Evolutionary conservation across 2,888 invertebrate genomes (phyloP).

Genomic region (Sthenelais limicola): DNA sequence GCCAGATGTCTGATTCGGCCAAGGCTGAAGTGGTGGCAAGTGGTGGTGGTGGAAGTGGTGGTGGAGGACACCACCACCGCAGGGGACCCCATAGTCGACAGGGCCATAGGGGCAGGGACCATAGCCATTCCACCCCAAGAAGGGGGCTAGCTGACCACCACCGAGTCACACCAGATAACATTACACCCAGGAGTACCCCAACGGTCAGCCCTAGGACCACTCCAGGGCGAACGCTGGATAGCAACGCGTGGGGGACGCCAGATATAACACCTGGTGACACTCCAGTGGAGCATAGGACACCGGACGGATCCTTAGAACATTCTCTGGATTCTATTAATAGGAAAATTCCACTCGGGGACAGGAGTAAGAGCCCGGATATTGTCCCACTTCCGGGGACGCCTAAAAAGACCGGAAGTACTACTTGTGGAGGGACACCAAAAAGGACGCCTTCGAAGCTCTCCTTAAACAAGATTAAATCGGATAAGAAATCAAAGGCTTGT

Average conservation of each 20-base stretch:
- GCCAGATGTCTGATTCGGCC: slow-evolving; percentile 10
- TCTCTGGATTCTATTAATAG: slow-evolving; percentile 22
- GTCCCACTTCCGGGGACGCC: slow-evolving; percentile 14
- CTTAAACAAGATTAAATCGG: not conserved
- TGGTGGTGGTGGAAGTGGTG: not conserved
- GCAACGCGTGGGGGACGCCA: slow-evolving; percentile 32
- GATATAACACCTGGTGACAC: slow-evolving; percentile 26
- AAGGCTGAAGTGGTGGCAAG: too few species aligned
- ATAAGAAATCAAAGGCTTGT: slow-evolving; percentile 22
- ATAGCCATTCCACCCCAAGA: slow-evolving; percentile 3
- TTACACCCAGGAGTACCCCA: slow-evolving; percentile 22
- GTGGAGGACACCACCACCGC: not conserved
- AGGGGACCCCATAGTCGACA: not conserved
- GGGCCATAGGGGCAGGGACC: not conserved
- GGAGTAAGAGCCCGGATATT: slow-evolving; percentile 36
- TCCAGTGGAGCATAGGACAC: slow-evolving; percentile 25
- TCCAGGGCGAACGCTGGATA: slow-evolving; percentile 10
- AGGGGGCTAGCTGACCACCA: slow-evolving; percentile 28
- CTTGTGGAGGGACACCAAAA: not conserved
- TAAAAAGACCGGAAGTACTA: not conserved
- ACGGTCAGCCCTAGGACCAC: slow-evolving; percentile 14
- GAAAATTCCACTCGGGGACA: not conserved
- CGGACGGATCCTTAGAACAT: slow-evolving; percentile 23
- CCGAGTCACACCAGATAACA: slow-evolving; percentile 20
- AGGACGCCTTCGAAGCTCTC: slow-evolving; percentile 30